phyloP scores from a whole-genome alignment of 2,797 vertebrate genomes.

The Clarias laeviceps region DNA sequence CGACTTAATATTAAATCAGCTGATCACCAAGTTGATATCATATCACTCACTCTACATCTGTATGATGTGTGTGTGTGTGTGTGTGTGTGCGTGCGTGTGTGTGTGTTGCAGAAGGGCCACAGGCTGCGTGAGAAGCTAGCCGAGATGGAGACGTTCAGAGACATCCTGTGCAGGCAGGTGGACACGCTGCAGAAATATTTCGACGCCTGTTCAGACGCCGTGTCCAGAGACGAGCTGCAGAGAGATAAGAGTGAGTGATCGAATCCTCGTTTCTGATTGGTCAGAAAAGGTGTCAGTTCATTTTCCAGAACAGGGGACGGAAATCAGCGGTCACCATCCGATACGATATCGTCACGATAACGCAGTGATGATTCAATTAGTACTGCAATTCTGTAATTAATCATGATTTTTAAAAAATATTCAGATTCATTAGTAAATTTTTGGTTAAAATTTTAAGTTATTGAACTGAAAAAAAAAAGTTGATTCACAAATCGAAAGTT shows the following conservation, averaged over 20 bases:
- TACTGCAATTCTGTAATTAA: no score
- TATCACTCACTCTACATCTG: background rate
- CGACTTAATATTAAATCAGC: background rate
- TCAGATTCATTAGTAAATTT: no score
- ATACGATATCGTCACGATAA: no score
- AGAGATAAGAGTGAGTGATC: constrained; percentile 88
- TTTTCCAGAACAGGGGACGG: background rate
- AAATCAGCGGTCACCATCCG: no score
- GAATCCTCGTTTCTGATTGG: background rate
- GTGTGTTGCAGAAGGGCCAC: constrained; percentile 86
- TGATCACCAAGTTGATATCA: background rate
- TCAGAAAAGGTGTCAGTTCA: background rate
- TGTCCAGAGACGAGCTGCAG: constrained; percentile 94
- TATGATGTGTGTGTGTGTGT: no score
- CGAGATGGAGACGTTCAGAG: constrained; percentile 98
- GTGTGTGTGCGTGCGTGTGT: background rate
- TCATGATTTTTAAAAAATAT: no score
- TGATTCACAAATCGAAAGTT: no score
- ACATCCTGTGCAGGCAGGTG: constrained; percentile 96
- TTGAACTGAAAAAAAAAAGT: no score
- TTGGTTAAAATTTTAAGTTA: no score
- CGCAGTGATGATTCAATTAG: no score
- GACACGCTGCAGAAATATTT: constrained; percentile 98
- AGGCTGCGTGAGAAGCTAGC: constrained; percentile 94
- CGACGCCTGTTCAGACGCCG: constrained; percentile 89